phyloP scores from a whole-genome alignment of 2,113 vertebrate species.

The Boleophthalmus pectinirostris region DNA sequence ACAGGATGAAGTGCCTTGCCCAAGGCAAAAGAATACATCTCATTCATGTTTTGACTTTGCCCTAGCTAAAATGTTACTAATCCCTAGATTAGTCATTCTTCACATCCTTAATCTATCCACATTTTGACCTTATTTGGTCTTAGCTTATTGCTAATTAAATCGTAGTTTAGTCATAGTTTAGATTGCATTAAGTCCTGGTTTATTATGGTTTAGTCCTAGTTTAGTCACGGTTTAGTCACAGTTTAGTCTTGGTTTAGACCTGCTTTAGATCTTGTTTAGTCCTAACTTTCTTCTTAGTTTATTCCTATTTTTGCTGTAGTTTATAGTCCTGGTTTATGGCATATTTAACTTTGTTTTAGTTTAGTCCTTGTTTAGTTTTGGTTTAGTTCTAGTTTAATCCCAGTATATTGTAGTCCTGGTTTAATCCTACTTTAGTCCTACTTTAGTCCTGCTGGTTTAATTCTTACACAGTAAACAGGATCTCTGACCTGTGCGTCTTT shows the following conservation, averaged over 20 bases:
- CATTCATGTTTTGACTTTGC: no score
- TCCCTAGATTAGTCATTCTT: not conserved
- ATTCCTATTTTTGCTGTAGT: not conserved
- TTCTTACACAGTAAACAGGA: not conserved
- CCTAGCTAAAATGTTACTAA: not conserved
- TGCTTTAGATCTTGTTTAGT: not conserved
- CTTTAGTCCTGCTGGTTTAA: not conserved
- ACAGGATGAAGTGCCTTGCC: no score
- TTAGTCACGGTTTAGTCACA: not conserved
- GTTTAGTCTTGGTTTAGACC: not conserved
- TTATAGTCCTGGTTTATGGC: not conserved
- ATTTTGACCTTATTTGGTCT: not conserved
- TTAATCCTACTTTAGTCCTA: not conserved
- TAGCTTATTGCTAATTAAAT: not conserved
- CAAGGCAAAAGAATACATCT: no score
- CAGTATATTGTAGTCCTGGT: not conserved
- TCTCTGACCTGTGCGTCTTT: conserved; percentile 6
- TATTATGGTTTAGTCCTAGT: not conserved
- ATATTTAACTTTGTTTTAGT: not conserved
- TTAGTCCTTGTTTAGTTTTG: not conserved
- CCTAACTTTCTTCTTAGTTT: not conserved
- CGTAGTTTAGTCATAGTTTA: not conserved
- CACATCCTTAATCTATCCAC: not conserved
- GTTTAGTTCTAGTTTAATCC: not conserved
- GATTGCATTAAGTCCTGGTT: not conserved